Conservation (phyloP, 30 jellyfish, hydroid and myxozoan genomes). For the Hydractinia echinata region DNA sequence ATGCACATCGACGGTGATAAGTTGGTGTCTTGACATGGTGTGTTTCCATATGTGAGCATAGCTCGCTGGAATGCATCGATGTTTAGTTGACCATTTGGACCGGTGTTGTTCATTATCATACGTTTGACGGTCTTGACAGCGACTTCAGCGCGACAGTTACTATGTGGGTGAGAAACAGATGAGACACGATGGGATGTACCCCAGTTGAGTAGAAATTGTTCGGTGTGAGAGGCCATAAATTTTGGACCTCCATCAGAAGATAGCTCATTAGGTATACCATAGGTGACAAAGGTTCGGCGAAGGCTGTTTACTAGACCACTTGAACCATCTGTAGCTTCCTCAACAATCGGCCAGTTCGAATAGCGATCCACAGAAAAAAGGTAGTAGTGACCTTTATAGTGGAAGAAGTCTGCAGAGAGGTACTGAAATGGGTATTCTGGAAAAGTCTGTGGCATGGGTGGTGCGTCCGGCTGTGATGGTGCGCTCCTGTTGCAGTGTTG, state of each 20-base stretch:
- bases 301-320: neutral
- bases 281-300: neutral
- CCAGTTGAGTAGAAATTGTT: neutral
- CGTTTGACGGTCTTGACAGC: slow-evolving; percentile 9
- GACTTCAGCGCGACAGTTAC: slow-evolving; percentile 11
- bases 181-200: neutral
- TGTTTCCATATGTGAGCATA: slow-evolving; percentile 10
- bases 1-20: slow-evolving; percentile 12
- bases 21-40: slow-evolving; percentile 2
- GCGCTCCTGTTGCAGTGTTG: neutral
- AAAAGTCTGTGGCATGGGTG: too few relatives aligned
- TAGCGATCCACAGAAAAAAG: neutral
- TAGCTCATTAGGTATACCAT: neutral
- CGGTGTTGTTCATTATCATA: slow-evolving; percentile 10
- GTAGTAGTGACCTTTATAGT: neutral
- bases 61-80: slow-evolving; percentile 13
- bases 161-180: neutral
- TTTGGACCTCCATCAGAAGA: slow-evolving; percentile 2
- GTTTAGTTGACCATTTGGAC: slow-evolving; percentile 6
- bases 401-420: neutral
- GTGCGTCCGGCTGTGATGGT: slow-evolving; percentile 14
- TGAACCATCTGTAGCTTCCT: neutral
- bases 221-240: neutral
- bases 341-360: too few relatives aligned
- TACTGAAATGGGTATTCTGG: slow-evolving; percentile 9